Evolutionary conservation across 2,888 invertebrate species (phyloP), one percentile per base, ranked within the genome.

Genomic region (Scaptomyza flava): DNA sequence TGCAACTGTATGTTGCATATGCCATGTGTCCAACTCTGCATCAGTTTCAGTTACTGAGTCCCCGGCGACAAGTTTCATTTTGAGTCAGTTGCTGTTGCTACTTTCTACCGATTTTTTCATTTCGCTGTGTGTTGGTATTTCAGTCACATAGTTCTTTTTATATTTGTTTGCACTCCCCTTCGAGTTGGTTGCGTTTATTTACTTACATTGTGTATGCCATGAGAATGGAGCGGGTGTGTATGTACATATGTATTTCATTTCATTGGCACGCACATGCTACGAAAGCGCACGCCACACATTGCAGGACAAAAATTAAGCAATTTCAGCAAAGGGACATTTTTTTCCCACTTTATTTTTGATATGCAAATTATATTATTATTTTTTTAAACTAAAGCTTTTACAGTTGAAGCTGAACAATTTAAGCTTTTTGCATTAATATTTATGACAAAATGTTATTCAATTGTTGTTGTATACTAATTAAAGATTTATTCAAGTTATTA

Each of bases 61-160:
- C 9, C 42, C 23, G 33, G 30, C 45, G 30, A 45, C 14, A 43
- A 50, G 60, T 56, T 43, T 30, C 17, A 50, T 23, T 54, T 20
- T 38, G 33, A 52, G 53, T 46, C 48, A 33, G 33, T 45, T 54
- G 47, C 30, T 17, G 42, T 47, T 51, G 27, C 57, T 41, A 36
- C 42, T 38, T 34, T 56, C 17, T 8, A 9, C 17, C 4, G 8
- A 6, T 6, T 33, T 46, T 33, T 48, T 23, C 23, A 23, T 48
- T 42, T 75, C 7, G 36, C n/a, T 36, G 1, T 77, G 79, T 75
- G 65, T 57, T 84, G 77, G 68, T 63, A 79, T 73, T 81, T 69
- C 45, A 66, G 48, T 47, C 17, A 52, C 27, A 53, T 38, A 14
- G 38, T 66, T 38, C n/a, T 47, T 52, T 58, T 62, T 48, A 59